These are phyloP conservation scores for Stigmatopora argus DNA, from an alignment of 2,113 vertebrate species.

Conservation along the genomic window DNA sequence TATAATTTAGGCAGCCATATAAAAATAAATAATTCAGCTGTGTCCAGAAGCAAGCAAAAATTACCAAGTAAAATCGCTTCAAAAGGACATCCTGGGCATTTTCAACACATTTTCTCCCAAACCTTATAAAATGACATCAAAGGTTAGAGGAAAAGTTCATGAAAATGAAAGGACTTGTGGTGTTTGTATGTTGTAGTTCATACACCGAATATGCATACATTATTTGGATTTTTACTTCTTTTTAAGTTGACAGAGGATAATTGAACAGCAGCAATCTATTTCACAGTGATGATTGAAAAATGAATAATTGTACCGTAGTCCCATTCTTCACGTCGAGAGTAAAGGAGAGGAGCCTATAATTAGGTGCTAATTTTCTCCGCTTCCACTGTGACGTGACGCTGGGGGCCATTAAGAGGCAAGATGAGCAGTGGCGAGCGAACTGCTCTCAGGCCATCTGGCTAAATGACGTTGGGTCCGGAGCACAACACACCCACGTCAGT, in stretches of 20 bases:
- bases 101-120: no score
- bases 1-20: no score
- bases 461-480: constrained; percentile 46
- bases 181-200: no score
- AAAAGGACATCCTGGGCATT: no score
- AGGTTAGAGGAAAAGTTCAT: no score
- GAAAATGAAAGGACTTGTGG: no score
- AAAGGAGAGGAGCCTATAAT: constrained; percentile 62
- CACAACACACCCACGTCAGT: constrained; percentile 60
- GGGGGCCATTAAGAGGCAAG: constrained; percentile 49
- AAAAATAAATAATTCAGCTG: no score
- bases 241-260: not conserved
- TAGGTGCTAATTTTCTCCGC: constrained; percentile 64
- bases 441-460: constrained; percentile 55
- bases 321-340: constrained; percentile 42
- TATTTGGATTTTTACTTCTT: no score
- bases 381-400: constrained; percentile 57
- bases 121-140: no score
- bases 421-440: constrained; percentile 46
- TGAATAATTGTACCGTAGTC: constrained; percentile 11
- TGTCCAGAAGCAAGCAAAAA: no score
- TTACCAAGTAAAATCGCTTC: no score
- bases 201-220: no score
- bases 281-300: not conserved
- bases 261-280: not conserved